Evolutionary conservation across 2,113 vertebrate species (phyloP).

Genomic region (Ammospiza caudacuta): DNA sequence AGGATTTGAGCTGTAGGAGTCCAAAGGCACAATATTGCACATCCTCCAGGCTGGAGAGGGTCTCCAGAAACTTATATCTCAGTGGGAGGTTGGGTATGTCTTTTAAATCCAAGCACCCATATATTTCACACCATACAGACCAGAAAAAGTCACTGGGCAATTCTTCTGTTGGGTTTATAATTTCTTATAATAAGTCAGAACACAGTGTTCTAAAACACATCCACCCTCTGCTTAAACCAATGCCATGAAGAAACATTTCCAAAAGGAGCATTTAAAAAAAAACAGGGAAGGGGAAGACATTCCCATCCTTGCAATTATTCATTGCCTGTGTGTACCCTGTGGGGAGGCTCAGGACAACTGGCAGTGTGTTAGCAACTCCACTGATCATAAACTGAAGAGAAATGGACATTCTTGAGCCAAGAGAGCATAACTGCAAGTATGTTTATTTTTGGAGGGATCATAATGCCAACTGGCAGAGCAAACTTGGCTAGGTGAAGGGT

Average conservation of each 20-base stretch:
- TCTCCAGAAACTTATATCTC: background rate
- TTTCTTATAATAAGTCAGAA: background rate
- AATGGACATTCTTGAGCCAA: constrained; percentile 11
- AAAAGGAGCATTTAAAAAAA: background rate
- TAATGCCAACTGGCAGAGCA: constrained; percentile 47
- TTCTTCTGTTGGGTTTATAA: accelerated
- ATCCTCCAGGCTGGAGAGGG: background rate
- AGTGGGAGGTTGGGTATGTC: accelerated
- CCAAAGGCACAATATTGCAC: background rate
- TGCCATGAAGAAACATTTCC: background rate
- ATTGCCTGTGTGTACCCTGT: background rate
- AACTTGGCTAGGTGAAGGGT: constrained; percentile 24
- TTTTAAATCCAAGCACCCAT: background rate
- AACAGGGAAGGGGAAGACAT: too few relatives aligned
- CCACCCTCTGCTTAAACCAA: background rate
- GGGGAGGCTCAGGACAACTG: background rate
- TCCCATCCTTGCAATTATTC: background rate
- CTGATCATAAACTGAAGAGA: constrained; percentile 3
- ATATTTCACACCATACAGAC: accelerated
- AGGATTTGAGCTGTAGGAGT: background rate
- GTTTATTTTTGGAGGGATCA: constrained; percentile 39
- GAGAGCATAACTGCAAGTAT: constrained; percentile 17
- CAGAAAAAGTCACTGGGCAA: accelerated
- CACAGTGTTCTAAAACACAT: background rate
- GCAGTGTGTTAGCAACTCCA: background rate